Base-by-base conservation (phyloP, 2,113 vertebrate species). In the Loxodonta africana region DNA sequence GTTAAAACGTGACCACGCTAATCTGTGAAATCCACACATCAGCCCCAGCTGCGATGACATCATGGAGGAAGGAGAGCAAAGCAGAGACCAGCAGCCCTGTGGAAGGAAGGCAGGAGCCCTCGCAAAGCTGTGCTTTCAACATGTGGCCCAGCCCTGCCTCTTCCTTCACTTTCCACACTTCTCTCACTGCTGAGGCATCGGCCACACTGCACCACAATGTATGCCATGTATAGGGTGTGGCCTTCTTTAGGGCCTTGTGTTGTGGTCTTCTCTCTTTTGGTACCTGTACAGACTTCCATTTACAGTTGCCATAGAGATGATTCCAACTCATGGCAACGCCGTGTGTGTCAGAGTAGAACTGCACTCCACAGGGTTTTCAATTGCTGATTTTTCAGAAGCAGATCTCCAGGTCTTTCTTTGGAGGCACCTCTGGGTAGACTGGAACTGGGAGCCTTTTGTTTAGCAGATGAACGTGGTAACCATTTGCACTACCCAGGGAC, bases 181-280 rank as follows among this genome's bases (percentile, higher is more conserved):
- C 7, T 57, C 14, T 60, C 9, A 17, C 33, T 8, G 4, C 6
- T 6, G 4, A 67, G 57, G 25, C 57, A 9, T 12, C 0, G 1
- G 65, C 17, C 18, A 30, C 4, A 2, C 8, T 1, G 0, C 5
- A 7, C 12, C 1, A 12, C 0, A 30, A 69, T 2, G 12, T 20
- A n/a, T 2, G 1, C 8, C 46, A 5, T 6, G 5, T 6, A 6
- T 4, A 6, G 3, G 15, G 57, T 10, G 51, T 0, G 4, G 41
- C 65, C 44, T 60, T n/a, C 90, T 37, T 67, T 37, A 30, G 37
- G 7, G 26, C 2, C 11, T 8, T 1, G 0, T 28, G 2, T 30
- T 6, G 81, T 88, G 63, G 8, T 15, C 67, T 8, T 69, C 25
- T 14, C 65, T 69, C 67, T 33, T 12, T 33, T 12, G 11, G 28